These are phyloP conservation scores for Cepaea hortensis DNA, from an alignment of 2,888 invertebrate species.

Conservation along the genomic window DNA sequence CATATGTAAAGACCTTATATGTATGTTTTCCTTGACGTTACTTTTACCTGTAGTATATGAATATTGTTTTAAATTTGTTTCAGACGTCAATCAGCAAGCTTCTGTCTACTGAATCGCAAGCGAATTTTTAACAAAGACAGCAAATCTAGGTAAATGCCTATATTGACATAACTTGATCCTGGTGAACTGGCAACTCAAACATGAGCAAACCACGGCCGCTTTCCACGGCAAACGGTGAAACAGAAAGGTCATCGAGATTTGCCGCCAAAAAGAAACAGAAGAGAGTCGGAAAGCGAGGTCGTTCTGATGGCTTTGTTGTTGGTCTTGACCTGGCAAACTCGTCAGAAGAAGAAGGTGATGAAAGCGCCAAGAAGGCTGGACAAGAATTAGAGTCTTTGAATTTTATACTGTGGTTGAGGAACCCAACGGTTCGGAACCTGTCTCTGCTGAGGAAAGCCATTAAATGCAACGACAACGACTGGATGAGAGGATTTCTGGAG, in stretches of 20 bases:
- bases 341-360: conserved; percentile 50
- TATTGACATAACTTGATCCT: too few relatives aligned
- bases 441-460: conserved; percentile 66
- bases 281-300: conserved; percentile 62
- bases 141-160: too few relatives aligned
- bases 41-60: too few relatives aligned
- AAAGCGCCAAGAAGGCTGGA: conserved; percentile 49
- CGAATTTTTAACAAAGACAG: too few relatives aligned
- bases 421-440: conserved; percentile 66
- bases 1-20: too few relatives aligned
- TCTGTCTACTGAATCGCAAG: neutral
- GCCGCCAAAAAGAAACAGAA: conserved; percentile 62
- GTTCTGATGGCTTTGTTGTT: conserved; percentile 70
- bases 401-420: conserved; percentile 67
- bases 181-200: neutral
- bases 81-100: neutral
- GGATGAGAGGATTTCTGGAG: conserved; percentile 69
- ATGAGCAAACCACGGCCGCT: conserved; percentile 1
- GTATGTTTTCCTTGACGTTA: too few relatives aligned
- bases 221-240: conserved; percentile 11
- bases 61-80: too few relatives aligned
- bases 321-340: conserved; percentile 59
- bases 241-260: conserved; percentile 30
- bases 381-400: conserved; percentile 59
- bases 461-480: conserved; percentile 66